Percentiles rank a stretch among this genome's conserved stretches.
phyloP scores from a whole-genome alignment of 2,888 invertebrate species.

The Cantharis rufa region DNA sequence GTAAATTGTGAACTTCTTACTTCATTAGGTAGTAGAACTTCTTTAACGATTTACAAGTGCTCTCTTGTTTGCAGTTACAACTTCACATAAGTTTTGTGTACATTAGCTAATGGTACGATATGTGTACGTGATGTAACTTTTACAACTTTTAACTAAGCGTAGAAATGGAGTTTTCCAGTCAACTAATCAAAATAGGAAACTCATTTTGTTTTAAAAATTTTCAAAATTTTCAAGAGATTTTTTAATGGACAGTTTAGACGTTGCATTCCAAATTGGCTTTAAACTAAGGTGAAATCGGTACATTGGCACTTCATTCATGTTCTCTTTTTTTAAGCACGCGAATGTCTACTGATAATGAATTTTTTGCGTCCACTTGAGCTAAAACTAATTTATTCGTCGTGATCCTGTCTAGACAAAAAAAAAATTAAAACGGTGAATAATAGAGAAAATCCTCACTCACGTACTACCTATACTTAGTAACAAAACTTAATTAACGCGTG shows the following conservation, averaged over 20 bases:
- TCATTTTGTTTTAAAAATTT: too few relatives aligned
- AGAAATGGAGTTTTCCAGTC: neutral
- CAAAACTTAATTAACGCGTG: neutral
- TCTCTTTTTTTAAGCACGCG: neutral
- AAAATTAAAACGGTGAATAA: neutral
- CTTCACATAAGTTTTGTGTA: conserved; percentile 8
- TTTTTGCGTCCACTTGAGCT: neutral
- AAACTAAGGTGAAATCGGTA: neutral
- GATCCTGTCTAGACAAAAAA: neutral
- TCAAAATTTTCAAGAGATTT: too few relatives aligned
- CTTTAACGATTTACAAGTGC: neutral
- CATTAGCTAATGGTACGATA: conserved; percentile 8
- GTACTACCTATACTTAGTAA: neutral
- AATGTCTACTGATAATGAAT: neutral
- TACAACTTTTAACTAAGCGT: neutral
- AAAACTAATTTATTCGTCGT: neutral
- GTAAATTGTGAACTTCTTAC: neutral
- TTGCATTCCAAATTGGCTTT: neutral
- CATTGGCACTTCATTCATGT: neutral
- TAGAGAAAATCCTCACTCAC: neutral
- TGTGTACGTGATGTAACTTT: conserved; percentile 2
- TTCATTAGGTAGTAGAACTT: neutral
- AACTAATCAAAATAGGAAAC: neutral
- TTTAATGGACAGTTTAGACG: too few relatives aligned
- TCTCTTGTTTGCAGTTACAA: neutral